phyloP scores from a whole-genome alignment of 2,888 invertebrate genomes.

The Exephanes ischioxanthus region DNA sequence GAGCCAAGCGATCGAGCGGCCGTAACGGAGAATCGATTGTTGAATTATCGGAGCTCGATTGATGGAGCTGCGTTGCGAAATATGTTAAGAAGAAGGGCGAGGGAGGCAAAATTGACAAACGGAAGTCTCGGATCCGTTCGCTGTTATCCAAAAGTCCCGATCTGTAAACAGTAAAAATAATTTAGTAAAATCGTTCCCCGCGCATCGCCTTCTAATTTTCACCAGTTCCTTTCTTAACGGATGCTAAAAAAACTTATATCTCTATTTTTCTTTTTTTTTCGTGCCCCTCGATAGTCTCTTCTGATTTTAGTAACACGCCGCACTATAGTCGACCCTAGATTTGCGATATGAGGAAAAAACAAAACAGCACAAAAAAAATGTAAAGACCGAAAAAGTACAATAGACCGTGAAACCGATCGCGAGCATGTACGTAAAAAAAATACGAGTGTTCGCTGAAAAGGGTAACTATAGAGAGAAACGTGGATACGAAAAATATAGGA shows the following conservation, averaged over 20 bases:
- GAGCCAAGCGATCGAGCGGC: slow-evolving; percentile 15
- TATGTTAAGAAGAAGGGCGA: no score
- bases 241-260: not conserved
- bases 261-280: not conserved
- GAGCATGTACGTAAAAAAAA: not conserved
- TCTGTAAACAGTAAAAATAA: no score
- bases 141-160: no score
- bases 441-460: not conserved
- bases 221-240: not conserved
- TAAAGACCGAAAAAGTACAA: not conserved
- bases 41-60: slow-evolving; percentile 16
- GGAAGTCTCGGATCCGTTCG: no score
- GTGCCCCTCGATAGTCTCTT: not conserved
- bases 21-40: slow-evolving; percentile 9
- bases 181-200: no score
- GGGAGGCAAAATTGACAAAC: no score
- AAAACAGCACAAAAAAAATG: not conserved
- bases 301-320: not conserved
- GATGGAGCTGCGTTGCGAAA: not conserved
- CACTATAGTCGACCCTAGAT: not conserved
- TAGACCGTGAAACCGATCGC: not conserved
- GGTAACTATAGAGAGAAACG: not conserved
- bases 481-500: not conserved
- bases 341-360: not conserved
- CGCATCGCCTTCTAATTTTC: not conserved